Percentiles rank a stretch among this genome's conserved stretches.
Conservation (phyloP, 2,113 vertebrate genomes). For the Oryzias celebensis region DNA sequence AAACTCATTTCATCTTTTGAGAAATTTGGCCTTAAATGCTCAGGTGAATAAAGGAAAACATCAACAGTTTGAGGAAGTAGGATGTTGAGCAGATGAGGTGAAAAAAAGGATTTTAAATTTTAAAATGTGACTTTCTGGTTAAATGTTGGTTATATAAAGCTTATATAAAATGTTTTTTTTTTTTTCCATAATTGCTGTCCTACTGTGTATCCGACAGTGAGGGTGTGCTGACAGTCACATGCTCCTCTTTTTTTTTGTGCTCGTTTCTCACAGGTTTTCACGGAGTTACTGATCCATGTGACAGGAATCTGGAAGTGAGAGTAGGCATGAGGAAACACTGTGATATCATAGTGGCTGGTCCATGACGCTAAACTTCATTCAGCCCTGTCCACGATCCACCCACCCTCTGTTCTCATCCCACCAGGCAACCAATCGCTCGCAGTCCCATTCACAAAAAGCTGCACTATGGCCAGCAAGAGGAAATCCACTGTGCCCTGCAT, state of each 20-base stretch:
- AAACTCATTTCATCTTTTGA: too few relatives aligned
- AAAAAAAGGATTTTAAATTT: too few relatives aligned
- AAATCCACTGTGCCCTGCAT: constrained; percentile 97
- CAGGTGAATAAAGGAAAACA: too few relatives aligned
- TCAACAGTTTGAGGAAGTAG: too few relatives aligned
- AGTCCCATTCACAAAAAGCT: constrained; percentile 53
- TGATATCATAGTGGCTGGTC: constrained; percentile 75
- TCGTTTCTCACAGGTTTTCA: constrained; percentile 58
- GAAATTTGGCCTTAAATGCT: too few relatives aligned
- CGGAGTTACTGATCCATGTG: constrained; percentile 73
- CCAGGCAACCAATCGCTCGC: constrained; percentile 60
- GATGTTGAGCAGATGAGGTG: too few relatives aligned
- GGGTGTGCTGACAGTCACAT: constrained; percentile 13
- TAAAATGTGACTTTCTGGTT: too few relatives aligned
- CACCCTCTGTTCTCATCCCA: constrained; percentile 65
- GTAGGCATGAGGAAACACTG: constrained; percentile 70
- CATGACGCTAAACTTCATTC: constrained; percentile 72
- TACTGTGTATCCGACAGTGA: not conserved
- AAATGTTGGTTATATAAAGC: too few relatives aligned
- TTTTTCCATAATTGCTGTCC: too few relatives aligned
- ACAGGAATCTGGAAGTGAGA: constrained; percentile 67
- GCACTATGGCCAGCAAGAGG: constrained; percentile 94
- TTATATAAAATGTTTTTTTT: too few relatives aligned
- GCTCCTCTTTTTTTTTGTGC: constrained; percentile 11
- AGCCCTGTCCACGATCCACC: constrained; percentile 68